Conservation (phyloP, 2,888 invertebrate species). For the Lydus trimaculatus region DNA sequence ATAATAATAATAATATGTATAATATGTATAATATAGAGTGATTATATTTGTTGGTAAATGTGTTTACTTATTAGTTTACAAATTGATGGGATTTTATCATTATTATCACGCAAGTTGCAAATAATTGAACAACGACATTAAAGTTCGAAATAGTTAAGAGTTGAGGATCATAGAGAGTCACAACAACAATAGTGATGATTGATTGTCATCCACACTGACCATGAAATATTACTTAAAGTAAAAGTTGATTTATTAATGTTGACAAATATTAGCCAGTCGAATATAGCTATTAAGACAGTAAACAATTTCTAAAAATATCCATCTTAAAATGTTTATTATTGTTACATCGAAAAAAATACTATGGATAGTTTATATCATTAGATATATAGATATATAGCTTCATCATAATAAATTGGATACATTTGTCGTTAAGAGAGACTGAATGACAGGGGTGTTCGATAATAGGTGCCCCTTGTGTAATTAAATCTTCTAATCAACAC, state of each 20-base stretch:
- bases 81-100: constrained; percentile 21
- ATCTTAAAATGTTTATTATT: not conserved
- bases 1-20: too few relatives aligned
- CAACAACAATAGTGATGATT: constrained; percentile 27
- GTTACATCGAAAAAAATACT: too few relatives aligned
- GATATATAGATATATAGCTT: constrained; percentile 7
- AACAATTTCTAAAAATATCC: not conserved
- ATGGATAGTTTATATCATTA: too few relatives aligned
- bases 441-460: constrained; percentile 40
- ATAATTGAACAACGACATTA: constrained; percentile 10
- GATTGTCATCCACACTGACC: constrained; percentile 31
- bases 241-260: constrained; percentile 19
- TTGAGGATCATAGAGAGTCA: constrained; percentile 21
- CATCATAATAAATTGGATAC: constrained; percentile 29
- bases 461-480: constrained; percentile 52
- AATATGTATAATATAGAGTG: constrained; percentile 5
- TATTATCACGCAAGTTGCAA: constrained; percentile 15
- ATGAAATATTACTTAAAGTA: constrained; percentile 33
- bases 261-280: constrained; percentile 14
- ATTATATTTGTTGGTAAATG: constrained; percentile 11
- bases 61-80: constrained; percentile 21
- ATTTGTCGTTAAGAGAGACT: constrained; percentile 34
- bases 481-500: constrained; percentile 61
- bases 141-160: constrained; percentile 11
- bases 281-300: constrained; percentile 9